Percentiles rank a stretch among this genome's conserved stretches.
Conservation (phyloP, 2,888 invertebrate species). For the Drosophila formosana region DNA sequence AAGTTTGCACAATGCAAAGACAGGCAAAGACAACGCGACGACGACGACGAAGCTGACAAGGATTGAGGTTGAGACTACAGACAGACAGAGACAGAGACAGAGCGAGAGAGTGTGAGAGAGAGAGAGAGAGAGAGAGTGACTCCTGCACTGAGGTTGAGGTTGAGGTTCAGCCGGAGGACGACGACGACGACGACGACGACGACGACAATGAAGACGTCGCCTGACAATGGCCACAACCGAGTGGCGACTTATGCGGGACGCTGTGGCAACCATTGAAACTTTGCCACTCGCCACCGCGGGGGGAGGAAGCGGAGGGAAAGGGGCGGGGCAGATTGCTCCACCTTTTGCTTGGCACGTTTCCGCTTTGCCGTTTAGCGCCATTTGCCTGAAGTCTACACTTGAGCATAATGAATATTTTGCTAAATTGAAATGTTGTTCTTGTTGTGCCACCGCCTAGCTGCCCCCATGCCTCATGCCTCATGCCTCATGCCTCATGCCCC, state of each 20-base stretch:
- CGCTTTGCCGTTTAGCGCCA: slow-evolving; percentile 75
- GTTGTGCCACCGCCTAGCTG: slow-evolving; percentile 13
- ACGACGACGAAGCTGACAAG: slow-evolving; percentile 15
- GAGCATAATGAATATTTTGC: slow-evolving; percentile 79
- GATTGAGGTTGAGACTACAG: slow-evolving; percentile 16
- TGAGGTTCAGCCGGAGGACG: slow-evolving; percentile 12
- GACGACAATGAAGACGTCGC: slow-evolving; percentile 65
- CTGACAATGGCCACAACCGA: slow-evolving; percentile 59
- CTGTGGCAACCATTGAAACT: slow-evolving; percentile 8
- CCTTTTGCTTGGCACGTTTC: slow-evolving; percentile 72
- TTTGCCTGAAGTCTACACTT: slow-evolving; percentile 63
- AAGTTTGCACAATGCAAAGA: slow-evolving; percentile 71
- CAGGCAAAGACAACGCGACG: slow-evolving; percentile 31
- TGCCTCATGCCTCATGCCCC: not conserved
- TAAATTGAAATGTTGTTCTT: slow-evolving; percentile 78
- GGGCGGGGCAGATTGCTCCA: slow-evolving; percentile 10
- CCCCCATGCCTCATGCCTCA: not conserved
- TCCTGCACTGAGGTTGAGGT: not conserved
- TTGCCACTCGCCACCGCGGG: not conserved
- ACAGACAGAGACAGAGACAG: not conserved
- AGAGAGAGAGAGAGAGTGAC: not conserved
- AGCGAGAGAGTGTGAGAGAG: not conserved
- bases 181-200: slow-evolving; percentile 6
- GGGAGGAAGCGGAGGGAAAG: not conserved
- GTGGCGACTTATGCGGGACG: slow-evolving; percentile 14